These are phyloP conservation scores for Muntiacus muntjak DNA, from an alignment of 2,113 vertebrate species.

Conservation along the genomic window DNA sequence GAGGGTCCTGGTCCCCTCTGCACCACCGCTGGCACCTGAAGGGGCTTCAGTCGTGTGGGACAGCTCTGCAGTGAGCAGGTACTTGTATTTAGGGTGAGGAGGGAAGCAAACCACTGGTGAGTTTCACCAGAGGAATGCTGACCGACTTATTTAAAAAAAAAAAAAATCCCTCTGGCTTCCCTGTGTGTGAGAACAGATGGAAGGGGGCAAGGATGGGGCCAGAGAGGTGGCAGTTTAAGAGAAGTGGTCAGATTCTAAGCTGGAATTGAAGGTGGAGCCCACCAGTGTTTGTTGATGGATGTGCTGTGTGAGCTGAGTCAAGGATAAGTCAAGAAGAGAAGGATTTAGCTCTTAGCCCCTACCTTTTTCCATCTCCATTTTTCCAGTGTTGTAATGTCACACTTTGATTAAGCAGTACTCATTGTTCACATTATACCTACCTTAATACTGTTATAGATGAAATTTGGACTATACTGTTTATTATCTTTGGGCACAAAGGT, in stretches of 20 bases:
- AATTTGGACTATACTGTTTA: not conserved
- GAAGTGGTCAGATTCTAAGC: not conserved
- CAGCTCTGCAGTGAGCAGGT: not conserved
- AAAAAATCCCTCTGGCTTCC: not conserved
- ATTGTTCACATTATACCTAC: not conserved
- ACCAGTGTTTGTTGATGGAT: not conserved
- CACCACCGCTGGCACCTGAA: not conserved
- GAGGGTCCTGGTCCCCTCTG: not conserved
- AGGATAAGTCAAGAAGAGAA: not conserved
- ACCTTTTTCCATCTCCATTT: not conserved
- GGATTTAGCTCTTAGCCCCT: not conserved
- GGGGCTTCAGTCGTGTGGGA: not conserved
- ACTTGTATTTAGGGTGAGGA: not conserved
- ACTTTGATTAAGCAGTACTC: not conserved
- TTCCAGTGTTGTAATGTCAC: not conserved
- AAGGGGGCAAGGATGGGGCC: not conserved
- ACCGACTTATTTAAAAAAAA: not conserved
- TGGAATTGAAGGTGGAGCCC: not conserved
- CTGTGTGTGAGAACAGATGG: not conserved
- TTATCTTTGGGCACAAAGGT: not conserved
- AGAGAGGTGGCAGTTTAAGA: not conserved
- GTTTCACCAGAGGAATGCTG: not conserved
- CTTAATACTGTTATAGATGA: not conserved
- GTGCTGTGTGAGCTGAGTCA: not conserved
- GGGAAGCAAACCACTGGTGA: not conserved